These are phyloP conservation scores for Aphaenogaster rudis DNA, from an alignment of 1,140 invertebrate species.

Conservation along the genomic window DNA sequence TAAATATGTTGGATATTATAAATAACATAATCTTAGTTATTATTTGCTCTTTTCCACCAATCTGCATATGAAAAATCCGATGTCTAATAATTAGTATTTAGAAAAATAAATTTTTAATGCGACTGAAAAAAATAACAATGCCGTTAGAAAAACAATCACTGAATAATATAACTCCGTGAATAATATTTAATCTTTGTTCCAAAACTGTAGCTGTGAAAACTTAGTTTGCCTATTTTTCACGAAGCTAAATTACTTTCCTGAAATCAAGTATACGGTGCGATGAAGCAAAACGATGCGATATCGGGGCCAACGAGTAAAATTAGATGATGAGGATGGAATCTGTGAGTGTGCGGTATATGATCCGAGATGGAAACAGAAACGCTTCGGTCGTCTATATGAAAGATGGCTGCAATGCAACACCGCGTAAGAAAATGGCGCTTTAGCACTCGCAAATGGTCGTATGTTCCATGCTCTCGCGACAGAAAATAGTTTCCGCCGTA, in stretches of 20 bases:
- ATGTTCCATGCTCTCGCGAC: background rate
- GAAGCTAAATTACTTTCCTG: background rate
- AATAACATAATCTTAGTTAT: no score
- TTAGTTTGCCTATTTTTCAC: background rate
- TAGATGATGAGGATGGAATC: slow-evolving; percentile 72
- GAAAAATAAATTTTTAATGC: background rate
- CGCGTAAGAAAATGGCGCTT: slow-evolving; percentile 70
- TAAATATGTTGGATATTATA: no score
- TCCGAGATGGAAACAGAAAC: slow-evolving; percentile 74
- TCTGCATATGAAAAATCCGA: no score
- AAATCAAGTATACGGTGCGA: slow-evolving; percentile 61
- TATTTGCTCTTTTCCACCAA: no score
- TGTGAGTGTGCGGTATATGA: slow-evolving; percentile 57
- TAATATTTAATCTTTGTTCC: slow-evolving; percentile 5
- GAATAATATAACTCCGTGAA: background rate
- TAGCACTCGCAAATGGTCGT: slow-evolving; percentile 28
- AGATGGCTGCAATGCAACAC: slow-evolving; percentile 69
- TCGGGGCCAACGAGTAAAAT: slow-evolving; percentile 75
- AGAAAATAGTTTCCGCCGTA: background rate
- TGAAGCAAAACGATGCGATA: slow-evolving; percentile 61
- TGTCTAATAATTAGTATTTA: background rate
- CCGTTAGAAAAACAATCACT: background rate
- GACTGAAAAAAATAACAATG: background rate
- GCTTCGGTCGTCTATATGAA: slow-evolving; percentile 64
- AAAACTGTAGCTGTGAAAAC: background rate